Base-by-base conservation (phyloP, 2,888 invertebrate genomes). In the Aspidiotus rigidus region DNA sequence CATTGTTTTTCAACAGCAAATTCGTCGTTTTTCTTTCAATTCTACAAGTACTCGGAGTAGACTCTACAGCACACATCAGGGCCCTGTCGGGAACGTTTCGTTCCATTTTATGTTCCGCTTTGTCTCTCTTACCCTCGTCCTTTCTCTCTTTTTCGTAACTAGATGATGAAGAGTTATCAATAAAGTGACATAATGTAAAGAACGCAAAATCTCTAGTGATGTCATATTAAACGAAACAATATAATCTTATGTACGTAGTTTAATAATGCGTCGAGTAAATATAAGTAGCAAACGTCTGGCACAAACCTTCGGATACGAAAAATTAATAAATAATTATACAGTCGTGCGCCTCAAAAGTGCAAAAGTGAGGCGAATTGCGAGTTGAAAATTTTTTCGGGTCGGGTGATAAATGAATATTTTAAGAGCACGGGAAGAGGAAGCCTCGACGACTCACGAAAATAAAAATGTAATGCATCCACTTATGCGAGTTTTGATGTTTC, bases 101-200 rank as follows among this genome's bases (percentile, higher is more conserved):
- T 44, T 62, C 44, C 49, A 62, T 62, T 44, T 16, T 62, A 28
- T 42, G 44, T 28, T 28, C 28, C 28, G 28, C 28, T 28, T 28
- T 28, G 28, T 28, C 28, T 28, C 28, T 28, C 28, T 28, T n/a
- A n/a, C n/a, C n/a, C n/a, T 55, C 55, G 16, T 55, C 16, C 55
- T 55, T 13, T 55, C n/a, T n/a, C n/a, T 6, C 39, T 59, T 28
- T 59, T 9, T 28, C 13, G 28, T 28, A 13, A 49, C 49, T 49
- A 49, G 49, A 53, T 55, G 41, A 59, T 66, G 57, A 57, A 66
- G 66, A 66, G 66, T 55, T 56, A 66, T 66, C 66, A 66, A 49
- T 49, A n/a, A 49, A 49, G 49, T 49, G 49, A 13, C 49, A 49
- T 49, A 49, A 13, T 28, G 28, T 28, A 28, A 28, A 28, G 28